These are phyloP conservation scores for Neoascia interrupta DNA, from an alignment of 2,888 invertebrate genomes.

Conservation along the genomic window DNA sequence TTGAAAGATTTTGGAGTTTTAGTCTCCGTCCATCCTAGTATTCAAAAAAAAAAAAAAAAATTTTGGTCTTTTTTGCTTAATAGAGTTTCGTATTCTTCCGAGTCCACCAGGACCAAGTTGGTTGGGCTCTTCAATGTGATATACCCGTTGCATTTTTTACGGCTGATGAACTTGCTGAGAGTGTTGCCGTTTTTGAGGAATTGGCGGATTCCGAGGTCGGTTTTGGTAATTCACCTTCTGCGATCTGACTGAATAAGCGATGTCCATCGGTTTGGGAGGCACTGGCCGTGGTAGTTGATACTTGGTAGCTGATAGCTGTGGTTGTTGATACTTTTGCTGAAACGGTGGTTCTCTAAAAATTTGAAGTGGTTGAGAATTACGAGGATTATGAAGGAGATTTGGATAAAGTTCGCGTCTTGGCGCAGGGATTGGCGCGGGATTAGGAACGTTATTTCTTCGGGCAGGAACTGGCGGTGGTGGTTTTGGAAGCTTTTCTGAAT, in stretches of 20 bases:
- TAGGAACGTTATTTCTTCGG: not conserved
- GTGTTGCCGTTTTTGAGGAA: slow-evolving; percentile 28
- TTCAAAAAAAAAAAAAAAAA: no score
- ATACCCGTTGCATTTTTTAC: slow-evolving; percentile 17
- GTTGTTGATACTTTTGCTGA: slow-evolving; percentile 14
- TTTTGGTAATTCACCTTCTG: slow-evolving; percentile 4
- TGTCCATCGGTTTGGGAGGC: slow-evolving; percentile 29
- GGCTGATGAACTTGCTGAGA: slow-evolving; percentile 11
- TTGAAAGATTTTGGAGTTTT: no score
- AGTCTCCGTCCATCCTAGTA: no score
- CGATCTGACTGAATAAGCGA: slow-evolving; percentile 2
- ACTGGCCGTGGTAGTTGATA: slow-evolving; percentile 16
- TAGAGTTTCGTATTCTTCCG: slow-evolving; percentile 6
- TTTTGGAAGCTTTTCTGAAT: slow-evolving; percentile 1
- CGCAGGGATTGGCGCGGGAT: slow-evolving; percentile 12
- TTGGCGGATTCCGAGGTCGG: not conserved
- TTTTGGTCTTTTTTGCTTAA: no score
- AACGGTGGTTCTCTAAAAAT: slow-evolving; percentile 1
- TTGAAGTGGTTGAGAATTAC: slow-evolving; percentile 19
- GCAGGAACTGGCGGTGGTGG: slow-evolving; percentile 11
- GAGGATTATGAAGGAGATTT: slow-evolving; percentile 33
- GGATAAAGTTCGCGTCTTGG: slow-evolving; percentile 36
- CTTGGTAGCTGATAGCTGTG: slow-evolving; percentile 4
- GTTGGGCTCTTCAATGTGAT: slow-evolving; percentile 14
- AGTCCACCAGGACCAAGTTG: not conserved